These are phyloP conservation scores for Eupithecia subumbrata DNA, from an alignment of 2,888 invertebrate species.

Conservation along the genomic window DNA sequence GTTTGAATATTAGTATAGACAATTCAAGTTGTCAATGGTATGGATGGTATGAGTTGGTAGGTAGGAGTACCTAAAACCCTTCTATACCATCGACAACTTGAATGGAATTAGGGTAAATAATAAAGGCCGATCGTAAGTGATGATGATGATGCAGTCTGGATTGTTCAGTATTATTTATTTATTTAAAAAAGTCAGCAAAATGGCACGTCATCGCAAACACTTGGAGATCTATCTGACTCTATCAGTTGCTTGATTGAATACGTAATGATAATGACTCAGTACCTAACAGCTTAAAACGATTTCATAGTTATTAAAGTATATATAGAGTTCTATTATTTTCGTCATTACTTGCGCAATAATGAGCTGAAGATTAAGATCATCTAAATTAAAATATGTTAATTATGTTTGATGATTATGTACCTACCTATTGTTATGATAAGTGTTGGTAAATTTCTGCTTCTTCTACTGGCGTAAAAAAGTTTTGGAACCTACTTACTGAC, in stretches of 20 bases:
- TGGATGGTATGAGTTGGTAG: too few relatives aligned
- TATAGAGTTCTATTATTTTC: conserved; percentile 35
- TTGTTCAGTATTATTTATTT: neutral
- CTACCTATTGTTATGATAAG: neutral
- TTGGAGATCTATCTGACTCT: conserved; percentile 37
- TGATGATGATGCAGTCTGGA: neutral
- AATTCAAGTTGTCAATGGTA: neutral
- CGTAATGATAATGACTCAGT: conserved; percentile 46
- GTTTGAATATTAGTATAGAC: too few relatives aligned
- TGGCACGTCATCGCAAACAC: conserved; percentile 37
- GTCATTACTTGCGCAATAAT: conserved; percentile 36
- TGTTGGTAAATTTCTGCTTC: neutral
- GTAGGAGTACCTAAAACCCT: neutral
- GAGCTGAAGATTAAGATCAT: neutral
- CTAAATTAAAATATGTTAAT: neutral
- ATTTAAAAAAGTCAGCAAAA: conserved; percentile 6
- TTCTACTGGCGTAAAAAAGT: neutral
- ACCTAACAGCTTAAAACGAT: conserved; percentile 50
- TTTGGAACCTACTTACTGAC: too few relatives aligned
- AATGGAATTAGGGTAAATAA: too few relatives aligned
- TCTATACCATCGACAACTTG: neutral
- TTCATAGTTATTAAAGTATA: conserved; percentile 47
- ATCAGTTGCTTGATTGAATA: conserved; percentile 46
- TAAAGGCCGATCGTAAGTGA: neutral
- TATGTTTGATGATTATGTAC: neutral